Conservation (phyloP, 30 jellyfish, hydroid and myxozoan species). For the Hydra vulgaris region DNA sequence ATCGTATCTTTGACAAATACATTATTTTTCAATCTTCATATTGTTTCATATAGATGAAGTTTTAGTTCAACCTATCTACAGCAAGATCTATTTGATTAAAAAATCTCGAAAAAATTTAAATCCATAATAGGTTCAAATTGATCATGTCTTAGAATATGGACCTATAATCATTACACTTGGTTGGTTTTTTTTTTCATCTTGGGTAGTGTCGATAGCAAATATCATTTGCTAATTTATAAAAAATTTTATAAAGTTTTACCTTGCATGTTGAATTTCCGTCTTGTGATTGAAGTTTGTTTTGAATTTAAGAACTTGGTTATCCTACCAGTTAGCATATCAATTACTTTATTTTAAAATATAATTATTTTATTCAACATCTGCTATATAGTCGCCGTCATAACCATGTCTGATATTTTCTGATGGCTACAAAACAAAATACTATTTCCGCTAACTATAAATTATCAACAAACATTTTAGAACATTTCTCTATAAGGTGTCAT, state of each 20-base stretch:
- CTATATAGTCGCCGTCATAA: neutral
- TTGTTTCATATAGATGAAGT: too few relatives aligned
- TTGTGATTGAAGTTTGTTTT: neutral
- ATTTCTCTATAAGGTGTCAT: neutral
- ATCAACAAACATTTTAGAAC: neutral
- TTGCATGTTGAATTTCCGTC: neutral
- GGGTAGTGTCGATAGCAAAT: neutral
- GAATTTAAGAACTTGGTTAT: neutral
- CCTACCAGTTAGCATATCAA: neutral
- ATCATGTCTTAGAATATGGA: neutral
- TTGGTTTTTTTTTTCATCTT: neutral
- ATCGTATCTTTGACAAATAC: neutral
- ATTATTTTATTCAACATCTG: neutral
- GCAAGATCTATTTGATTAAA: neutral
- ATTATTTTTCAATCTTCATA: neutral
- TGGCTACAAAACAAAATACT: neutral
- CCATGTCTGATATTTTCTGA: neutral
- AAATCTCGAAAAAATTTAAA: too few relatives aligned
- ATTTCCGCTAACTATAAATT: neutral
- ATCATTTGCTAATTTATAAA: neutral
- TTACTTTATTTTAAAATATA: neutral
- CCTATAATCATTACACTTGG: neutral
- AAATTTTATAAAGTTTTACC: neutral
- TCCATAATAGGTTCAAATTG: neutral
- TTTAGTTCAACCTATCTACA: too few relatives aligned